A percentile compares a stretch with the other conserved stretches of the same genome.
phyloP scores from a whole-genome alignment of 1,140 invertebrate genomes.

The Belonocnema kinseyi region DNA sequence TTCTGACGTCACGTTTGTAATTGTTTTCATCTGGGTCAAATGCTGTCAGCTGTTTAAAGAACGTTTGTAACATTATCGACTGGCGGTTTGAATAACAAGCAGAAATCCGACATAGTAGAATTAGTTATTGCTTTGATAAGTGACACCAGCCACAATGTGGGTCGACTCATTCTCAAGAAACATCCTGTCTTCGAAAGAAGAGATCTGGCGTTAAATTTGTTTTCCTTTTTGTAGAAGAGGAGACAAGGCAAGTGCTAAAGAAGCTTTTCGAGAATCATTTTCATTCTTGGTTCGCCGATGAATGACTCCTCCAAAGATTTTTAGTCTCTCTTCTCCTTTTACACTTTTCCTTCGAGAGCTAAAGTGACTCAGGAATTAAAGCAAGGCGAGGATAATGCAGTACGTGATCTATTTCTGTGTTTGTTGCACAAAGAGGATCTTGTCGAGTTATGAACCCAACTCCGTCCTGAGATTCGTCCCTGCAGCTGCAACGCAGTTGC shows the following conservation, averaged over 20 bases:
- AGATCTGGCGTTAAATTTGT: neutral
- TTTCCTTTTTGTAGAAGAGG: slow-evolving; percentile 7
- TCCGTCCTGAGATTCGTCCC: slow-evolving; percentile 34
- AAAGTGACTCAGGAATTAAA: slow-evolving; percentile 51
- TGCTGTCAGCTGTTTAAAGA: slow-evolving; percentile 8
- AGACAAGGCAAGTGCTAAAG: neutral
- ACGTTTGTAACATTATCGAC: slow-evolving; percentile 27
- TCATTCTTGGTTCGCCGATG: slow-evolving; percentile 41
- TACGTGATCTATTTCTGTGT: slow-evolving; percentile 60
- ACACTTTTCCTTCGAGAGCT: slow-evolving; percentile 6
- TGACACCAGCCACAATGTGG: slow-evolving; percentile 27
- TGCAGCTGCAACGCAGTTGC: slow-evolving; percentile 52
- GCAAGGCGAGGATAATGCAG: slow-evolving; percentile 46
- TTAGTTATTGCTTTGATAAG: slow-evolving; percentile 24
- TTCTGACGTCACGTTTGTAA: neutral
- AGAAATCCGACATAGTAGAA: neutral
- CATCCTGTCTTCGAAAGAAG: neutral
- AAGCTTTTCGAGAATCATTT: slow-evolving; percentile 32
- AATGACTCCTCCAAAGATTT: slow-evolving; percentile 46
- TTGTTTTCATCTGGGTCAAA: slow-evolving; percentile 22
- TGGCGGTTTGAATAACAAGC: slow-evolving; percentile 19
- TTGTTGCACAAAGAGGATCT: slow-evolving; percentile 59
- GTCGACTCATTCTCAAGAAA: slow-evolving; percentile 19
- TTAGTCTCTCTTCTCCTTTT: neutral
- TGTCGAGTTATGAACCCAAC: slow-evolving; percentile 47